A percentile compares a stretch with the other conserved stretches of the same genome.
Conservation (phyloP, 2,888 invertebrate genomes). For the Melanargia galathea region DNA sequence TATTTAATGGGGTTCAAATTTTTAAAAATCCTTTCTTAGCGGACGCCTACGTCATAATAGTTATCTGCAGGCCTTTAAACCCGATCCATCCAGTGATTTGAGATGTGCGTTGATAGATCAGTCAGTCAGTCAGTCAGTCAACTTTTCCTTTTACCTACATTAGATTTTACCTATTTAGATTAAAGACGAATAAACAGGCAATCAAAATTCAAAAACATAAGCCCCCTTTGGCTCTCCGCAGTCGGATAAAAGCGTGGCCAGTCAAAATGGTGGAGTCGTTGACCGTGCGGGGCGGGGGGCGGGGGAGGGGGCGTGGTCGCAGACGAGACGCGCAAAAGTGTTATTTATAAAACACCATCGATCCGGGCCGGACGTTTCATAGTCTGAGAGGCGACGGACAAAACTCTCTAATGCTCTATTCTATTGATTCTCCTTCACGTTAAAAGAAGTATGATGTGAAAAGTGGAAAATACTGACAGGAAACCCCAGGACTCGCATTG, state of each 20-base stretch:
- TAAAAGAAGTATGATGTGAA: no score
- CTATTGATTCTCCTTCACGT: no score
- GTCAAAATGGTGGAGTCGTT: constrained; percentile 30
- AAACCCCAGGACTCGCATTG: no score
- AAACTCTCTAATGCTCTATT: not conserved
- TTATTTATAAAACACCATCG: constrained; percentile 49
- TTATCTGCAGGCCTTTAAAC: no score
- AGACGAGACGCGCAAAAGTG: constrained; percentile 39
- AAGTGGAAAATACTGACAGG: no score
- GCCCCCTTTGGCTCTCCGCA: not conserved
- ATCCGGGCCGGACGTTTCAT: constrained; percentile 45
- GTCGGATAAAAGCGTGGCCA: not conserved
- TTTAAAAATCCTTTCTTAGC: no score
- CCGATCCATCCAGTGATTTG: no score
- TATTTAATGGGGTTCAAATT: no score
- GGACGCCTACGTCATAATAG: no score
- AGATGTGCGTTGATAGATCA: no score
- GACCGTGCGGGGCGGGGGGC: constrained; percentile 28
- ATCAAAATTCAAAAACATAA: not conserved
- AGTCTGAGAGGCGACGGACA: constrained; percentile 17
- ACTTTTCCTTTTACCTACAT: not conserved
- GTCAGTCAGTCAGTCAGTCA: no score
- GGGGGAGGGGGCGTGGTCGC: constrained; percentile 34
- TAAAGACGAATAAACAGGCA: not conserved
- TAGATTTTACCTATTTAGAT: no score